These are phyloP conservation scores for Psettodes erumei DNA, from an alignment of 2,113 vertebrate genomes.

Conservation along the genomic window DNA sequence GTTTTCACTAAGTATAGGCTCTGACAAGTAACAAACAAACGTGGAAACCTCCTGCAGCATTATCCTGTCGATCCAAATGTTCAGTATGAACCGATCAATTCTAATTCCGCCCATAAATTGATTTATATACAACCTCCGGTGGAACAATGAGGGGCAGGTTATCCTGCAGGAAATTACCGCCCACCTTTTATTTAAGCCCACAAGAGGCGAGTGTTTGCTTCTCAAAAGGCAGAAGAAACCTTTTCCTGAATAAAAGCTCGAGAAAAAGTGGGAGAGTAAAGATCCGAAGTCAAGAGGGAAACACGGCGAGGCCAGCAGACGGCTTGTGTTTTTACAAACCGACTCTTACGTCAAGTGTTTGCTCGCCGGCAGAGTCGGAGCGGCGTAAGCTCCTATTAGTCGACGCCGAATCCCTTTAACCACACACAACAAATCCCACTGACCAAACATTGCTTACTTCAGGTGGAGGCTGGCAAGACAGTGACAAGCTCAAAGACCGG, in stretches of 20 bases:
- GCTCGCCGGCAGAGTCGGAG: conserved; percentile 43
- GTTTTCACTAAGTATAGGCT: background rate
- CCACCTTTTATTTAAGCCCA: background rate
- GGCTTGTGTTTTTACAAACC: conserved; percentile 13
- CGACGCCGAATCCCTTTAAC: conserved; percentile 37
- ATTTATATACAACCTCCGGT: background rate
- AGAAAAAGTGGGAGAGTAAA: background rate
- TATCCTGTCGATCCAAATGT: background rate
- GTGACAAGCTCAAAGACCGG: conserved; percentile 17
- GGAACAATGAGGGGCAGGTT: background rate
- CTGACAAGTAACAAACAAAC: too few species aligned
- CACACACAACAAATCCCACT: conserved; percentile 61
- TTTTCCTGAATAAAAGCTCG: conserved; percentile 11
- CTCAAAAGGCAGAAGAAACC: conserved; percentile 5
- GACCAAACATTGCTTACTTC: conserved; percentile 70
- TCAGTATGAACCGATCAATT: background rate
- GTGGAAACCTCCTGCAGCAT: too few species aligned
- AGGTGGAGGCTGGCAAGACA: conserved; percentile 47
- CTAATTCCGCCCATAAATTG: background rate
- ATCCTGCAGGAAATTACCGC: too few species aligned
- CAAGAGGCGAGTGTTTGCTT: background rate
- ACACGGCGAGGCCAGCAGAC: conserved; percentile 9
- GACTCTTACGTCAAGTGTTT: conserved; percentile 43
- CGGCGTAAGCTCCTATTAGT: conserved; percentile 38
- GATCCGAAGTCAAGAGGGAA: conserved; percentile 42